These are phyloP conservation scores for Dendrolimus punctatus DNA, from an alignment of 1,140 invertebrate genomes.

Conservation along the genomic window DNA sequence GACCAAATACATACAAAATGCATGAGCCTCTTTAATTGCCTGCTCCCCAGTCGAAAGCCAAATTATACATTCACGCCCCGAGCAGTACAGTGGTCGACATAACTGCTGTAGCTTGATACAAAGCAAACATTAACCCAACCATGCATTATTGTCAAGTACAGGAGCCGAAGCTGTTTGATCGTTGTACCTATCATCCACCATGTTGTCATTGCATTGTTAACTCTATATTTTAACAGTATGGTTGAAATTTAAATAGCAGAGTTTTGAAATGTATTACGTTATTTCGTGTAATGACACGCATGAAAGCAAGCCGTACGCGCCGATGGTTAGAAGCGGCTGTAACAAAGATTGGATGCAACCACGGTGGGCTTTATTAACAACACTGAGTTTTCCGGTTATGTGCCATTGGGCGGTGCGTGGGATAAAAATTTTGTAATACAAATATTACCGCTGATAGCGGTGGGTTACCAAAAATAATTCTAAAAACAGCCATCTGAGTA, in stretches of 20 bases:
- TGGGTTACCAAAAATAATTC: too few species aligned
- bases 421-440: conserved; percentile 9
- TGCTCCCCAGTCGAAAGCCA: conserved; percentile 42
- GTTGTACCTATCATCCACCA: conserved; percentile 11
- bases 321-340: conserved; percentile 43
- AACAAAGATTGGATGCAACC: conserved; percentile 61
- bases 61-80: conserved; percentile 67
- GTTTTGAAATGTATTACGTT: conserved; percentile 3
- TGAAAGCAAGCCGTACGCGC: conserved; percentile 46
- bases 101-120: conserved; percentile 61
- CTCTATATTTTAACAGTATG: conserved; percentile 6
- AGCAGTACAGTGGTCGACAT: conserved; percentile 53
- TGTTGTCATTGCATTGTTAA: conserved; percentile 12
- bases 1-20: conserved; percentile 46
- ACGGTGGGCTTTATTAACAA: conserved; percentile 61
- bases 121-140: conserved; percentile 68
- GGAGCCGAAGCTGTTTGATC: conserved; percentile 25
- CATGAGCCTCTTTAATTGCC: conserved; percentile 64
- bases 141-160: conserved; percentile 71
- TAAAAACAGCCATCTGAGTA: too few species aligned
- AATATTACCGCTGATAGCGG: conserved; percentile 19
- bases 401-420: conserved; percentile 15
- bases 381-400: conserved; percentile 40
- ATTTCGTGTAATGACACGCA: conserved; percentile 48
- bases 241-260: background rate